Base-by-base conservation (phyloP, 2,113 vertebrate genomes). In the Prietella phreatophila region DNA sequence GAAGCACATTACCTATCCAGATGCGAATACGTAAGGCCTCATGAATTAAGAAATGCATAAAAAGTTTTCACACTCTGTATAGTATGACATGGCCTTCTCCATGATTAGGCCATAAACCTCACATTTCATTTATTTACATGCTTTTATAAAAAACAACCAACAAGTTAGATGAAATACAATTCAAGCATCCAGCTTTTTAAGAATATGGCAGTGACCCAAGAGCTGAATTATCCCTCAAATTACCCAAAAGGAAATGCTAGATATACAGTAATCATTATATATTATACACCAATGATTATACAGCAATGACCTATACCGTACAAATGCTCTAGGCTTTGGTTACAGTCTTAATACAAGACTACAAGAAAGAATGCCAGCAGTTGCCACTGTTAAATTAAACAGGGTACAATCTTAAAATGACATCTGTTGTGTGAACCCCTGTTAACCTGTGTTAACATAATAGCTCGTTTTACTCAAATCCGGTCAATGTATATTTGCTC, bases 1-100 rank as follows among this genome's bases (percentile, higher is more conserved):
- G n/a, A 69, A 85, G 79, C 83, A 80, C 89, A 89, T 81, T 47
- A 67, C 27, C 50, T 30, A 50, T 75, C 50, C 80, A 84, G 53
- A 85, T 55, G 30, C 42, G 82, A 61, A 4, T 60, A 82, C 60
- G 7, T 19, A 84, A 71, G 2, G 15, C 11, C 22, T 82, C 20
- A 75, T 81, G 30, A 60, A 60, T 42, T 67, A 9, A 36, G 33
- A 47, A 63, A 73, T 1, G 10, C n/a, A 63, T 36, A 33, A 80
- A 36, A 58, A 39, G 80, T 60, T 0, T n/a, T 65, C 60, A 50
- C 39, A n/a, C 13, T 61, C 14, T 25, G 5, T 0, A 7, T 27
- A n/a, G 14, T 8, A 87, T 53, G 3, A 58, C 61, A 67, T 58
- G 50, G 6, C 56, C 1, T 36, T 79, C 30, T 56, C 55, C 6